Base-by-base conservation (phyloP, 2,888 invertebrate genomes). In the Drosophila percnosoma region DNA sequence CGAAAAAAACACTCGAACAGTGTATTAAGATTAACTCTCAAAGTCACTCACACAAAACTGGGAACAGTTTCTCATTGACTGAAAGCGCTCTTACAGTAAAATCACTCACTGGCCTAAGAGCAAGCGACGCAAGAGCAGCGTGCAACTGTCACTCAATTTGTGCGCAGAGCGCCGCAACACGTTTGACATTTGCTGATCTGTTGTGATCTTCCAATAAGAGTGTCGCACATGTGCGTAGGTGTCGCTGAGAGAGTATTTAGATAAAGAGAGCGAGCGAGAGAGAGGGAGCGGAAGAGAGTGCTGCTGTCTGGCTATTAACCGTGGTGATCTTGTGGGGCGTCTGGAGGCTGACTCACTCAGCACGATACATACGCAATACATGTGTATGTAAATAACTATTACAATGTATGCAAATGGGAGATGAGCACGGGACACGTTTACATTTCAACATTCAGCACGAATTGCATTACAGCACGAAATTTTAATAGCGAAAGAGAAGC, bases 261-360 rank as follows among this genome's bases (percentile, higher is more conserved):
- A 24, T 4, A 31, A 38, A 36, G 34, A 18, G 21, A 21, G 36
- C 0, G 4, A 33, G 24, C 0, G 45, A 27, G 54, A 34, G 55
- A 42, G 54, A 3, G 27, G 42, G 36, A 34, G 55, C 18, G 49
- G 34, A 40, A 49, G 34, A 51, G 52, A n/a, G 60, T 68, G 29
- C 2, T 15, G 33, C 38, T 54, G 65, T 66, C 74, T 74, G 59
- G 75, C 60, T 78, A 62, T 36, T 59, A 73, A 55, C 74, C 60
- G 57, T 29, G 79, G 57, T 42, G 57, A 78, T 78, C 79, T 75
- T 53, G 57, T 36, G 42, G 15, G 55, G 68, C 58, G 73, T 77
- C 78, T 73, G 78, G 77, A 78, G 27, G 78, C 80, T 78, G 78
- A 78, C 80, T 78, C 77, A 75, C 65, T 52, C 45, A 45, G n/a